A percentile compares a stretch with the other conserved stretches of the same genome.
Evolutionary conservation across 1,140 invertebrate species (phyloP).

Genomic region (Aphelinus atriplicis): DNA sequence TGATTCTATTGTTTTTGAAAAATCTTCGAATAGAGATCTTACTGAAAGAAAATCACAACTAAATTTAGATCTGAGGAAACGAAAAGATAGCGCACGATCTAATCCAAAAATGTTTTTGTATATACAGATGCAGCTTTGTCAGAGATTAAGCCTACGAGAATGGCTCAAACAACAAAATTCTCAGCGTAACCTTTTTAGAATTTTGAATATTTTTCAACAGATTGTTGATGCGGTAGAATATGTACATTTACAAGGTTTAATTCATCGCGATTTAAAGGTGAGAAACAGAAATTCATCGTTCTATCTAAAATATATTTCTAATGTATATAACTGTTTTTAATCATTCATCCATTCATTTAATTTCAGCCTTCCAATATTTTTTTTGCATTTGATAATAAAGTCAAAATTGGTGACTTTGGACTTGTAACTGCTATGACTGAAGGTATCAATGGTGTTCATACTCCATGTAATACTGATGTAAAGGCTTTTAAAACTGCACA

Average conservation of each 20-base stretch:
- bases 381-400: constrained; percentile 86
- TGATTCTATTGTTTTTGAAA: constrained; percentile 49
- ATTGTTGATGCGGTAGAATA: constrained; percentile 95
- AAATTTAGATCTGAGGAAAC: constrained; percentile 53
- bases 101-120: constrained; percentile 81
- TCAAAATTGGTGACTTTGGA: constrained; percentile 98
- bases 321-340: constrained; percentile 10
- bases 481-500: constrained; percentile 59
- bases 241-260: constrained; percentile 89
- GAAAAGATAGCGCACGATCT: constrained; percentile 43
- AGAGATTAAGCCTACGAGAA: constrained; percentile 87
- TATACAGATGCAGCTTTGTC: constrained; percentile 97
- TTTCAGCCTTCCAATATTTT: constrained; percentile 94
- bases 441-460: constrained; percentile 64
- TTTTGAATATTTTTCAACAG: constrained; percentile 87
- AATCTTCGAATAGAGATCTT: constrained; percentile 27
- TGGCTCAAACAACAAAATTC: constrained; percentile 77
- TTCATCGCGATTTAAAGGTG: constrained; percentile 95
- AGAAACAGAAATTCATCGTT: constrained; percentile 25
- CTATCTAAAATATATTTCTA: constrained; percentile 16
- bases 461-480: constrained; percentile 46
- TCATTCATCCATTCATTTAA: constrained; percentile 25
- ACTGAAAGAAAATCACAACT: constrained; percentile 45
- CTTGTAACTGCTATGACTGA: constrained; percentile 87
- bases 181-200: constrained; percentile 62